A percentile compares a stretch with the other conserved stretches of the same genome.
phyloP scores from a whole-genome alignment of 2,888 invertebrate species.

The Lepeophtheirus nordmannii region DNA sequence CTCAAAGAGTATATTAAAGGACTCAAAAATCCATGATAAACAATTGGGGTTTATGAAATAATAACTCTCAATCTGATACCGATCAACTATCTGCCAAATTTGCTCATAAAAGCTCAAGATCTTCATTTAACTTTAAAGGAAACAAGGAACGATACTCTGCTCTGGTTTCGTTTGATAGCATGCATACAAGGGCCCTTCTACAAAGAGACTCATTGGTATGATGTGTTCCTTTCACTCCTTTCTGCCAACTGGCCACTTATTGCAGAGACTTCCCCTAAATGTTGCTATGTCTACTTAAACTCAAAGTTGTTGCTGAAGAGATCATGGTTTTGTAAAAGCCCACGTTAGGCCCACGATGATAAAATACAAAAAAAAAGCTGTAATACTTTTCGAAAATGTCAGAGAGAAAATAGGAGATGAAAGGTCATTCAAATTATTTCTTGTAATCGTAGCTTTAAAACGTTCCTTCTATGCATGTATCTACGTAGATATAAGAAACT shows the following conservation, averaged over 20 bases:
- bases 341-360: background rate
- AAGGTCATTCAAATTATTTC: background rate
- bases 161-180: background rate
- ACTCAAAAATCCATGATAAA: too few relatives aligned
- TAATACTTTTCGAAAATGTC: background rate
- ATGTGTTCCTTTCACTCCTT: background rate
- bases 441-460: background rate
- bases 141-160: background rate
- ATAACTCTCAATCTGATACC: too few relatives aligned
- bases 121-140: background rate
- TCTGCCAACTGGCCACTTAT: background rate
- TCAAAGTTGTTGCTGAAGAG: background rate
- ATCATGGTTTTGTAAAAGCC: background rate
- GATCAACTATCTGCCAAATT: too few relatives aligned
- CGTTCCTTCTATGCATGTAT: too few relatives aligned
- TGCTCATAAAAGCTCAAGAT: too few relatives aligned
- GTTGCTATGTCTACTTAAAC: background rate
- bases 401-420: too few relatives aligned
- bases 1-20: too few relatives aligned
- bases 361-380: background rate
- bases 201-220: constrained; percentile 8
- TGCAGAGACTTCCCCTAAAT: background rate
- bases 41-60: too few relatives aligned
- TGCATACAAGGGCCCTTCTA: background rate
- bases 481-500: background rate